These are phyloP conservation scores for Pseudomyrmex concolor DNA, from an alignment of 1,140 invertebrate genomes.

Conservation along the genomic window DNA sequence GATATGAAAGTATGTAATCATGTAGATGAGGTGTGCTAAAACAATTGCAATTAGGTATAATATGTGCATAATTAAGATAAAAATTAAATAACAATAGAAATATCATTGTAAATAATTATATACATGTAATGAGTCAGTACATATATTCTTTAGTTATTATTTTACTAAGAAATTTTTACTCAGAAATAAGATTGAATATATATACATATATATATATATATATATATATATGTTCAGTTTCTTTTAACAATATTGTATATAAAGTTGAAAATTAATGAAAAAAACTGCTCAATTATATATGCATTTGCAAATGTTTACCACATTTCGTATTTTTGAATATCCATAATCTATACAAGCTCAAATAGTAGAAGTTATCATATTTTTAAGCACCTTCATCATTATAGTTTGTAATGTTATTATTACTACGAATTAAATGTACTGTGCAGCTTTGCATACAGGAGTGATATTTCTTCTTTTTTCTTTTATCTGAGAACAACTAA, in stretches of 20 bases:
- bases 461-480: background rate
- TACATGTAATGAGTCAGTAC: too few species aligned
- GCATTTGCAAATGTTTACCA: background rate
- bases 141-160: background rate
- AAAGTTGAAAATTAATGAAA: background rate
- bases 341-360: background rate
- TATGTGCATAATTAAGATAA: background rate
- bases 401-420: constrained; percentile 13
- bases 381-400: background rate
- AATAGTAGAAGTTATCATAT: constrained; percentile 24
- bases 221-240: background rate
- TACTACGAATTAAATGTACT: background rate
- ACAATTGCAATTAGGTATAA: too few species aligned
- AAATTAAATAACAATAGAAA: background rate
- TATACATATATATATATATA: background rate
- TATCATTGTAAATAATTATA: background rate
- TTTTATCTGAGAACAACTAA: background rate
- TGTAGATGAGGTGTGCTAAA: background rate
- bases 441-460: background rate
- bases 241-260: background rate
- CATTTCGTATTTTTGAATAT: background rate
- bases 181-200: constrained; percentile 8
- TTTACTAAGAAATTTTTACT: background rate
- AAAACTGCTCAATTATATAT: background rate
- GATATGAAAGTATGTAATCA: background rate